Conservation (phyloP, 30 jellyfish, hydroid and myxozoan species). For the Cassiopea xamachana region DNA sequence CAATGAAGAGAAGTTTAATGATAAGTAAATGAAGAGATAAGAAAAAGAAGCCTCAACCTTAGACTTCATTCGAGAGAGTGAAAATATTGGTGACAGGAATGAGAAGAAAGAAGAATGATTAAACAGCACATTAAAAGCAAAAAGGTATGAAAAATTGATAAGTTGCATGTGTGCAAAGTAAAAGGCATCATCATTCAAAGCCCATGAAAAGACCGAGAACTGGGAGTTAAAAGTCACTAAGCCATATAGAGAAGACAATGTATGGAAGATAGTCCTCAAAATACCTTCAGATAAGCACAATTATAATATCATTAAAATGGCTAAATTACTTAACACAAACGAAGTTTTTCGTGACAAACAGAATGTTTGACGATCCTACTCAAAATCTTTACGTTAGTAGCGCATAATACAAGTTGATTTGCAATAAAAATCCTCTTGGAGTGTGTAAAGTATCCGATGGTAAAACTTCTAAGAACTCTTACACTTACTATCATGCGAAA, state of each 20-base stretch:
- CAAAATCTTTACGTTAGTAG: constrained; percentile 27
- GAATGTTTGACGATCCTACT: constrained; percentile 50
- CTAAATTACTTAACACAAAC: constrained; percentile 15
- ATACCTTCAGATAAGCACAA: constrained; percentile 7
- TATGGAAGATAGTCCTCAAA: background rate
- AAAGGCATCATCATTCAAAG: background rate
- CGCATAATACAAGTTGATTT: constrained; percentile 8
- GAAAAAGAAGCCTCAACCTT: too few relatives aligned
- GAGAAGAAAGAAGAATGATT: background rate
- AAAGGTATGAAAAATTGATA: background rate
- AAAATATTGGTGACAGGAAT: background rate
- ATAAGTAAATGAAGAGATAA: too few relatives aligned
- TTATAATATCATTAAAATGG: constrained; percentile 28
- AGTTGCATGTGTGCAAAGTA: background rate
- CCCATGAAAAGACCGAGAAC: background rate
- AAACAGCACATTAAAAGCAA: background rate
- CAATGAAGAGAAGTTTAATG: too few relatives aligned
- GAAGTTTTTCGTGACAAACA: constrained; percentile 55
- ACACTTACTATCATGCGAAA: constrained; percentile 15
- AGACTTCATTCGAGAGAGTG: too few relatives aligned
- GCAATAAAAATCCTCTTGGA: constrained; percentile 1
- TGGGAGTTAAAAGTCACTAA: too few relatives aligned
- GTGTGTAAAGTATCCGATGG: constrained; percentile 21
- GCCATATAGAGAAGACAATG: background rate
- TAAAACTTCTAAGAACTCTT: constrained; percentile 17